phyloP scores from a whole-genome alignment of 2,888 invertebrate genomes.

The Pecten maximus region DNA sequence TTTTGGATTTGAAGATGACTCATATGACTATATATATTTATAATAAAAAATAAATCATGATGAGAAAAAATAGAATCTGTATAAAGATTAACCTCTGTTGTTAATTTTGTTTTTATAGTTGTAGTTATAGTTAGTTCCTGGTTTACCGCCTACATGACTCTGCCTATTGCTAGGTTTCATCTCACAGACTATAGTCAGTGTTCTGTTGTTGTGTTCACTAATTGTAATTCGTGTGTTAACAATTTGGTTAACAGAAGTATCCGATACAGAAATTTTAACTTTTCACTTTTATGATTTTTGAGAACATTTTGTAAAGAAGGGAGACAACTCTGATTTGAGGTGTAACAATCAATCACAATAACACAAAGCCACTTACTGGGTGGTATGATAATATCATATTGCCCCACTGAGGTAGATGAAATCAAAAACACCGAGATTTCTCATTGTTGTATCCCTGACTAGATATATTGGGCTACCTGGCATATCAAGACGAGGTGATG shows the following conservation, averaged over 20 bases:
- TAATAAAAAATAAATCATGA: too few relatives aligned
- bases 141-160: too few relatives aligned
- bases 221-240: background rate
- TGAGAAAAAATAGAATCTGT: too few relatives aligned
- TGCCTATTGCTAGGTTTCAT: too few relatives aligned
- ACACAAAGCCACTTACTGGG: background rate
- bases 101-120: too few relatives aligned
- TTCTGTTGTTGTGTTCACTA: too few relatives aligned
- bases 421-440: background rate
- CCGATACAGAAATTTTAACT: background rate
- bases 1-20: too few relatives aligned
- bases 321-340: background rate
- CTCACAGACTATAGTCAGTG: too few relatives aligned
- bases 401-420: background rate
- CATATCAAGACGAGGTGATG: background rate
- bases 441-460: background rate
- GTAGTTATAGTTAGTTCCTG: too few relatives aligned
- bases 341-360: background rate
- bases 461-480: background rate
- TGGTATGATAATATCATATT: slow-evolving; percentile 11
- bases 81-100: too few relatives aligned
- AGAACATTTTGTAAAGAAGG: background rate
- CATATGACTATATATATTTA: too few relatives aligned
- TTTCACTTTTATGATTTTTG: too few relatives aligned
- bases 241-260: background rate